These are phyloP conservation scores for Porites divaricata DNA, from an alignment of 92 coral and sea anemone species.

Conservation along the genomic window DNA sequence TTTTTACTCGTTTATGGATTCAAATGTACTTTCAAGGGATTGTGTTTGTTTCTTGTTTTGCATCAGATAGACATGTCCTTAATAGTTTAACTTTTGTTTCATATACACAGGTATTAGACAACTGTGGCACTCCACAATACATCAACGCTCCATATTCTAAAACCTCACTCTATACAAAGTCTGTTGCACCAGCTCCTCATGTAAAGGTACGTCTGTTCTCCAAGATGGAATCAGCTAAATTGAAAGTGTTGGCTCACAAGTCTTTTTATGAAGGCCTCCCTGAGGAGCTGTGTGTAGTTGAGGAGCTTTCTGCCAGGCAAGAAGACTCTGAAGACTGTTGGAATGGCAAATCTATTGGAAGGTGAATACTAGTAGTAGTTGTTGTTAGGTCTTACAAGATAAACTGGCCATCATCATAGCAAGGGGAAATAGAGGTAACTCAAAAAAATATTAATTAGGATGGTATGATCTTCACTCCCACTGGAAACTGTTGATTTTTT, in stretches of 20 bases:
- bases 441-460: no score
- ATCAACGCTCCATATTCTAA: background rate
- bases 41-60: background rate
- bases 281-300: slow-evolving; percentile 67
- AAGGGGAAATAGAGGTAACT: no score
- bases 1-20: no score
- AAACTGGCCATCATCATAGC: no score
- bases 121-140: slow-evolving; percentile 68
- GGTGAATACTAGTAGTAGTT: slow-evolving; percentile 51
- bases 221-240: slow-evolving; percentile 61
- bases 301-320: slow-evolving; percentile 58
- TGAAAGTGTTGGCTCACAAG: slow-evolving; percentile 49
- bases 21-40: background rate
- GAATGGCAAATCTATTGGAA: slow-evolving; percentile 84
- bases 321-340: slow-evolving; percentile 75
- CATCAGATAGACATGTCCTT: background rate
- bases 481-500: no score
- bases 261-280: slow-evolving; percentile 58
- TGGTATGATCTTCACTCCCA: no score
- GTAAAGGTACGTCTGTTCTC: slow-evolving; percentile 44
- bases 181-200: slow-evolving; percentile 31
- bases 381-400: background rate
- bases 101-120: slow-evolving; percentile 35
- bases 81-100: background rate
- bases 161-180: background rate